Percentiles rank a stretch among this genome's conserved stretches.
phyloP scores from a whole-genome alignment of 2,113 vertebrate genomes.

The Protobothrops flavoviridis region DNA sequence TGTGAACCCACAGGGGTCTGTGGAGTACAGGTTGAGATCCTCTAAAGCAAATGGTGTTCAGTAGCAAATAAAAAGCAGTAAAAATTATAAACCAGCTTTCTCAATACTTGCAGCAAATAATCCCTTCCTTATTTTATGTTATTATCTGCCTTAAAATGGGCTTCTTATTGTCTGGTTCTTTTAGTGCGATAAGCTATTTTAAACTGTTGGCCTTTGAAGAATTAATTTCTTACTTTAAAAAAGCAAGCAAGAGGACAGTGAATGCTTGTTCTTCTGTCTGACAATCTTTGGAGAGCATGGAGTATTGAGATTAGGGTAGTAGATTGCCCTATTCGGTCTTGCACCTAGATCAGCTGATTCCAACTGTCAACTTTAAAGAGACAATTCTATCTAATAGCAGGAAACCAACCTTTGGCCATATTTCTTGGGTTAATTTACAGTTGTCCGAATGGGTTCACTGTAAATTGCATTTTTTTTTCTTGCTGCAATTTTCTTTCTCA shows the following conservation, averaged over 20 bases:
- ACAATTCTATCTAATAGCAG: background rate
- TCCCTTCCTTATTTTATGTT: background rate
- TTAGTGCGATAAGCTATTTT: background rate
- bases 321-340: background rate
- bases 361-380: background rate
- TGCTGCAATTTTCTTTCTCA: background rate
- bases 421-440: conserved; percentile 35
- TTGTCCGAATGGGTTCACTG: background rate
- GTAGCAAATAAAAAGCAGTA: background rate
- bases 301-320: background rate
- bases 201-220: background rate
- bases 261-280: background rate
- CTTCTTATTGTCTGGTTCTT: background rate
- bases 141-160: background rate
- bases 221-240: background rate
- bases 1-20: background rate
- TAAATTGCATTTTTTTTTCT: conserved; percentile 8
- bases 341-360: background rate
- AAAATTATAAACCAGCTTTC: background rate
- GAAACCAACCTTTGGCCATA: background rate
- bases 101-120: background rate
- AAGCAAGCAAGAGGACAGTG: background rate
- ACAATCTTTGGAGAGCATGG: background rate
- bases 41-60: background rate
- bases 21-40: background rate